phyloP scores from a whole-genome alignment of 23 tunicate species.

The Oikopleura dioica region DNA sequence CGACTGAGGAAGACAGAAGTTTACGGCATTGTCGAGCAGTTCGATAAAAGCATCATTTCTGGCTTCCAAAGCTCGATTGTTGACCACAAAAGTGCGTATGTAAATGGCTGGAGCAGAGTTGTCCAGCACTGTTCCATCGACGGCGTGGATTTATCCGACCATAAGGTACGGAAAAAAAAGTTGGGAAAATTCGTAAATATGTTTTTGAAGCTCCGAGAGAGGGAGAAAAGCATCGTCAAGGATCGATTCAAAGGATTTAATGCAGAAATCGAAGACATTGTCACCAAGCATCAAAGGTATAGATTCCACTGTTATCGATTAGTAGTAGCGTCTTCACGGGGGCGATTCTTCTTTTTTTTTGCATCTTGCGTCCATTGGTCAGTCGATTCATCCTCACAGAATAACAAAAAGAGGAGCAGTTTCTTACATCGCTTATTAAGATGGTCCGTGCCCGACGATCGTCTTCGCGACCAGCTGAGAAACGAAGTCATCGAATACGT shows the following conservation, averaged over 20 bases:
- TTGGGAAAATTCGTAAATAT: neutral
- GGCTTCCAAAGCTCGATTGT: neutral
- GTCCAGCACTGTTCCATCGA: neutral
- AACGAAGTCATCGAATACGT: neutral
- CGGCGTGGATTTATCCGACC: neutral
- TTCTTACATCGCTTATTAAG: neutral
- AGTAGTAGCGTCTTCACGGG: neutral
- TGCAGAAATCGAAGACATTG: conserved; percentile 62
- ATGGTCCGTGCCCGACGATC: conserved; percentile 15
- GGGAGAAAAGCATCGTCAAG: conserved; percentile 65
- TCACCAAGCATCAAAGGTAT: conserved; percentile 48
- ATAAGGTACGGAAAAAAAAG: no score
- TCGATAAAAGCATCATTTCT: neutral
- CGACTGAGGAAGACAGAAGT: conserved; percentile 33
- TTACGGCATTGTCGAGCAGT: neutral
- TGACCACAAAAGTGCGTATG: neutral
- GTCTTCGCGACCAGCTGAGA: neutral
- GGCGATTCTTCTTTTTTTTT: no score
- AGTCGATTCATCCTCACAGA: neutral
- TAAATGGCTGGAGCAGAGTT: neutral
- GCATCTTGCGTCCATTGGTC: no score
- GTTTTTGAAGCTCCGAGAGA: conserved; percentile 36
- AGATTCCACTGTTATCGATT: neutral
- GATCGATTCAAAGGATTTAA: conserved; percentile 82
- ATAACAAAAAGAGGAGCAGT: neutral